Conservation (phyloP, 2,797 vertebrate species). For the Micrastur ruficollis region DNA sequence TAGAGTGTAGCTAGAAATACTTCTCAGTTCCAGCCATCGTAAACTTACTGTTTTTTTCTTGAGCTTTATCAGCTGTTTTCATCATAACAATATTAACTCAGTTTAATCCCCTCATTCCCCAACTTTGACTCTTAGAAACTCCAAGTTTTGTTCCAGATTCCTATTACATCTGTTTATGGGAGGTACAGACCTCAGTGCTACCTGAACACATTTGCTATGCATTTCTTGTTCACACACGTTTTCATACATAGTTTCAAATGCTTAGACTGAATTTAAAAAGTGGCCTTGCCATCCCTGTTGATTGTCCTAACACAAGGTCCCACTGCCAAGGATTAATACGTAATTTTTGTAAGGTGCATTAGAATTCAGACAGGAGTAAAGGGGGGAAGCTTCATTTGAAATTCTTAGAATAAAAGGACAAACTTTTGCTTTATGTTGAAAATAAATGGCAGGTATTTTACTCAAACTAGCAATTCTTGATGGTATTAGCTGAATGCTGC, state of each 20-base stretch:
- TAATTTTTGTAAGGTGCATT: not conserved
- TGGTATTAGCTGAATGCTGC: not conserved
- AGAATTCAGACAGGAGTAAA: not conserved
- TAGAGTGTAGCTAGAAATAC: not conserved
- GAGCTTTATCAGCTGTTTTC: not conserved
- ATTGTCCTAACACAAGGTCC: not conserved
- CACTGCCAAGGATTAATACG: not conserved
- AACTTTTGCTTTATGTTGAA: not conserved
- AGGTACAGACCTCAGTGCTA: not conserved
- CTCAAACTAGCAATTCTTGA: not conserved
- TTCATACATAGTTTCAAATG: not conserved
- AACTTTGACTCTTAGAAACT: not conserved
- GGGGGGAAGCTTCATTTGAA: not conserved
- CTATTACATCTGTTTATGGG: not conserved
- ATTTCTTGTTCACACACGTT: not conserved
- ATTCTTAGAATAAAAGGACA: not conserved
- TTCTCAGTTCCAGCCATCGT: not conserved
- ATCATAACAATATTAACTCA: constrained; percentile 22
- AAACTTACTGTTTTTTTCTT: not conserved
- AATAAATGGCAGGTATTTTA: not conserved
- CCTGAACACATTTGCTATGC: not conserved
- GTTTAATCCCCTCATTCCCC: constrained; percentile 5
- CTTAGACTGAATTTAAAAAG: not conserved
- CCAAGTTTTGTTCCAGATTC: not conserved
- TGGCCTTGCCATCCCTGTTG: not conserved